phyloP scores from a whole-genome alignment of 2,797 vertebrate species.

The Falco cherrug region DNA sequence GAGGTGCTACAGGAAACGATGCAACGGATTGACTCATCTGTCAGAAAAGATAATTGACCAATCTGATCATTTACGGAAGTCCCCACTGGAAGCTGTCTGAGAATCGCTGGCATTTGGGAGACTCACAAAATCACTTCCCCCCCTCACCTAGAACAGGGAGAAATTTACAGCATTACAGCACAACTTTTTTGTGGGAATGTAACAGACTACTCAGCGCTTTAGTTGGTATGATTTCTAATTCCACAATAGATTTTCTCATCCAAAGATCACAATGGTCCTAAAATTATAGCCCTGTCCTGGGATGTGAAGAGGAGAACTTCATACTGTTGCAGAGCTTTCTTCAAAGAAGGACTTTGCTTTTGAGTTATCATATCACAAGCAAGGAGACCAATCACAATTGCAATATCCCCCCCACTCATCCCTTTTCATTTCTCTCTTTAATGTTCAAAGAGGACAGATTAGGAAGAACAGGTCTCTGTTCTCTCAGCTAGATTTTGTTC shows the following conservation, averaged over 20 bases:
- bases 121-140: neutral
- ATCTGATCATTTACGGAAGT: neutral
- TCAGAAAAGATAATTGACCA: neutral
- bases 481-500: neutral
- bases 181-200: neutral
- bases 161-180: neutral
- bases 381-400: neutral
- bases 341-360: neutral
- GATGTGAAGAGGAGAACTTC: neutral
- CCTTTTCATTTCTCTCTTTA: neutral
- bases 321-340: neutral
- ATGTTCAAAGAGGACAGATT: neutral
- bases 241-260: neutral
- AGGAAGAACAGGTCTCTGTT: neutral
- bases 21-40: neutral
- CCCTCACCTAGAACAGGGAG: neutral
- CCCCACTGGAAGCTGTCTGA: fast-evolving
- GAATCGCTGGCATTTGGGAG: neutral
- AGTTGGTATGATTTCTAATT: neutral
- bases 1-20: neutral
- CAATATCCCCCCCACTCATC: too few species aligned
- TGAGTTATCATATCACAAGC: neutral
- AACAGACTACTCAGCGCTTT: neutral
- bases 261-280: neutral
- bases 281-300: neutral